Evolutionary conservation across 2,888 invertebrate genomes (phyloP).

Genomic region (Eupithecia pulchellata): DNA sequence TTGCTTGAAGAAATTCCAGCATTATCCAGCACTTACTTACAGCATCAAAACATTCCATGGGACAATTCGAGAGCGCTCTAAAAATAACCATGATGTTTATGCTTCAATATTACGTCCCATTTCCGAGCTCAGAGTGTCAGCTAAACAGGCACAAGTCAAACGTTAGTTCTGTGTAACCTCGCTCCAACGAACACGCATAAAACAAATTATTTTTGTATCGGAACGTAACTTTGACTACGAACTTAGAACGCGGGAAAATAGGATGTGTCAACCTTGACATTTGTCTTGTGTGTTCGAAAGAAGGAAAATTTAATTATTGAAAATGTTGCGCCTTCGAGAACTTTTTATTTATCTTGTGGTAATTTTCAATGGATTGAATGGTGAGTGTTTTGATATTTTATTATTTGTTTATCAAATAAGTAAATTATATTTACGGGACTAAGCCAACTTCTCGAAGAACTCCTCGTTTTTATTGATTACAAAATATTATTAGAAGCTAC

Average conservation of each 20-base stretch:
- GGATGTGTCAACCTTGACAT: constrained; percentile 61
- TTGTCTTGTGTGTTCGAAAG: constrained; percentile 50
- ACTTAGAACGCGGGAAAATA: constrained; percentile 62
- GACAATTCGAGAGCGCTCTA: constrained; percentile 58
- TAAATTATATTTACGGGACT: too few species aligned
- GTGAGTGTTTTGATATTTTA: constrained; percentile 48
- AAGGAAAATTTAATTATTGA: constrained; percentile 46
- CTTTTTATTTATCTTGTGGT: constrained; percentile 47
- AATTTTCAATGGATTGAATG: constrained; percentile 48
- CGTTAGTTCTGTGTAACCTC: constrained; percentile 59
- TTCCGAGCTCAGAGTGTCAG: constrained; percentile 58
- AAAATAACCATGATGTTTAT: constrained; percentile 73
- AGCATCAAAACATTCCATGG: constrained; percentile 57
- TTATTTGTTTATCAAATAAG: background rate
- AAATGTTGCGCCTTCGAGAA: constrained; percentile 40
- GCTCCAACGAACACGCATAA: constrained; percentile 59
- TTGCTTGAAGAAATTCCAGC: constrained; percentile 21
- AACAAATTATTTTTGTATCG: constrained; percentile 55
- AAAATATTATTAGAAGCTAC: too few species aligned
- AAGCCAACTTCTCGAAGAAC: too few species aligned
- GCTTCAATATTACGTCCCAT: constrained; percentile 56
- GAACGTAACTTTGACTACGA: constrained; percentile 52
- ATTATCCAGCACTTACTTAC: constrained; percentile 15
- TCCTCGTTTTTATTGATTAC: too few species aligned
- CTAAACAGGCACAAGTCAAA: constrained; percentile 58